Evolutionary conservation across 2,797 vertebrate species (phyloP).

Genomic region (Ispidina lecontei): DNA sequence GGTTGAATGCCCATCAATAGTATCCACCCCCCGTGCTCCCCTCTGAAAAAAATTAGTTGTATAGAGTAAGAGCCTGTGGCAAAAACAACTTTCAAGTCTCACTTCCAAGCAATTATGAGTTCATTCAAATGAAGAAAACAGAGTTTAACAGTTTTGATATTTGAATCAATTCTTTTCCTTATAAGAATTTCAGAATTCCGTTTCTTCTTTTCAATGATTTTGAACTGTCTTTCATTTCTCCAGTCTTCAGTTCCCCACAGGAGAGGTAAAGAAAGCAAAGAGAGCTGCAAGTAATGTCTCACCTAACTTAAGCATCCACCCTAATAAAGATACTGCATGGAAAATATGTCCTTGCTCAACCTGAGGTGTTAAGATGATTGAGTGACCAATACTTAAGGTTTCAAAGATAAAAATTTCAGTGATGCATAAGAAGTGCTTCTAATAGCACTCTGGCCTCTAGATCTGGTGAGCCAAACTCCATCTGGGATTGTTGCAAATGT

Average conservation of each 20-base stretch:
- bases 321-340: not conserved
- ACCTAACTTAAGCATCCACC: not conserved
- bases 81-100: not conserved
- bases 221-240: not conserved
- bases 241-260: not conserved
- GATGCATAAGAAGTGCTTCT: not conserved
- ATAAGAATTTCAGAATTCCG: not conserved
- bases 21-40: not conserved
- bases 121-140: constrained; percentile 6
- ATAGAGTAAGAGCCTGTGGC: not conserved
- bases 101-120: not conserved
- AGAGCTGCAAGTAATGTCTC: not conserved
- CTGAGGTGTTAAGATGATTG: not conserved
- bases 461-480: constrained; percentile 8
- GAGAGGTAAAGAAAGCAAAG: not conserved
- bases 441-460: not conserved
- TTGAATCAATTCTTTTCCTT: not conserved
- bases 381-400: not conserved
- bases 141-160: not conserved
- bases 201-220: not conserved
- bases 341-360: not conserved
- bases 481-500: not conserved
- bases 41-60: not conserved
- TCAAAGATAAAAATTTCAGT: not conserved
- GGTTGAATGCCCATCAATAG: not conserved